A percentile compares a stretch with the other conserved stretches of the same genome.
These are phyloP conservation scores for Columbina picui DNA, from an alignment of 2,113 vertebrate genomes.

Conservation along the genomic window DNA sequence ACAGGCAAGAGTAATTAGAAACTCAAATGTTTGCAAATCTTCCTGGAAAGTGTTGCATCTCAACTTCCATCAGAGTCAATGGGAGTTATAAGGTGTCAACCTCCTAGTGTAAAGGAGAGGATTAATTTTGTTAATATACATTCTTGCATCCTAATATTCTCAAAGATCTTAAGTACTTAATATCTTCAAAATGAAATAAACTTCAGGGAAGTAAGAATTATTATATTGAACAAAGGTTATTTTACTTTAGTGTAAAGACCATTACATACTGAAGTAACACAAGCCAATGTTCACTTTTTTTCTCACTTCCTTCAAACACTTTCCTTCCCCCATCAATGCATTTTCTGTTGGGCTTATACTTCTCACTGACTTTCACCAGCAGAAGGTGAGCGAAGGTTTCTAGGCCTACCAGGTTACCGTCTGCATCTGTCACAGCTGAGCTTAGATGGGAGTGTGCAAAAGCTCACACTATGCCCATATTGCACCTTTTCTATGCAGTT, in stretches of 20 bases:
- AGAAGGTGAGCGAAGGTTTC: background rate
- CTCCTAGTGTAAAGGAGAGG: too few species aligned
- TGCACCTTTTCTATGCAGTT: background rate
- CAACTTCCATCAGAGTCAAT: background rate
- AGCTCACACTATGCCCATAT: rapidly evolving
- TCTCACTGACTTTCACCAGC: background rate
- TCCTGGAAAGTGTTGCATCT: background rate
- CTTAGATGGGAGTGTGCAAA: background rate
- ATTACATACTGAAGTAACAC: background rate
- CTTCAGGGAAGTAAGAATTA: background rate
- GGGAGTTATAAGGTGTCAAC: background rate
- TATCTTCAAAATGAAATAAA: background rate
- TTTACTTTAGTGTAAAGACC: background rate
- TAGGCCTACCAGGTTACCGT: background rate
- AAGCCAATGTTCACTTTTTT: background rate
- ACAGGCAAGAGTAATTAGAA: background rate
- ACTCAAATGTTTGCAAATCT: background rate
- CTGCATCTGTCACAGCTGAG: background rate
- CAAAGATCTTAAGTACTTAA: background rate
- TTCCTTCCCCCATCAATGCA: background rate
- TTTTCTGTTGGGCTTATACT: background rate
- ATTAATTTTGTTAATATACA: background rate
- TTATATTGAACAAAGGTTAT: background rate
- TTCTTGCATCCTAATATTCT: background rate
- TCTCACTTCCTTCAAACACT: background rate